Conservation (phyloP, 2,888 invertebrate genomes). For the Ennomos erosarius region DNA sequence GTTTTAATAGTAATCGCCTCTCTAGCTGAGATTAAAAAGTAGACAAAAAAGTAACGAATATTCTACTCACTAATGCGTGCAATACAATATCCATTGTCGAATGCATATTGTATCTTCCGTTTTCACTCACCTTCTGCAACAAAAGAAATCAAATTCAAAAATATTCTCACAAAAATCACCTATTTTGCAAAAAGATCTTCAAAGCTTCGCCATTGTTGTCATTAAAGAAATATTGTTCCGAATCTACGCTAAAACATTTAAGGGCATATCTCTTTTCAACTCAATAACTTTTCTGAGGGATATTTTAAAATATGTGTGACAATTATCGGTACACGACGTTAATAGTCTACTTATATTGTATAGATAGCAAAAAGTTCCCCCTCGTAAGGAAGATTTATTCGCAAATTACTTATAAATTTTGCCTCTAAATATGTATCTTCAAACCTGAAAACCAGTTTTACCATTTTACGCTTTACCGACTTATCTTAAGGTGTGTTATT, state of each 20-base stretch:
- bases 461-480: conserved; percentile 32
- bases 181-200: conserved; percentile 26
- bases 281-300: conserved; percentile 56
- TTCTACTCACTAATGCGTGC: conserved; percentile 1
- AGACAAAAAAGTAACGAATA: not conserved
- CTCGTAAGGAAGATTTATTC: conserved; percentile 78
- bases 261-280: conserved; percentile 35
- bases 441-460: conserved; percentile 44
- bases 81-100: conserved; percentile 7
- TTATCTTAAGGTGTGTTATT: conserved; percentile 9
- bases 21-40: too few species aligned
- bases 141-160: conserved; percentile 64
- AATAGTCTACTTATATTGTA: conserved; percentile 81
- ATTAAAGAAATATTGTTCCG: conserved; percentile 56
- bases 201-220: conserved; percentile 15
- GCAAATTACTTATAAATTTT: conserved; percentile 80
- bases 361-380: conserved; percentile 73
- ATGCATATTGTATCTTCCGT: conserved; percentile 9
- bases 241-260: conserved; percentile 40
- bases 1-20: too few species aligned
- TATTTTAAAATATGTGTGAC: conserved; percentile 84
- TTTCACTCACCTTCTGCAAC: conserved; percentile 81
- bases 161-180: conserved; percentile 57
- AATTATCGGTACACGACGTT: conserved; percentile 85
- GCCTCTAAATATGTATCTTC: conserved; percentile 66